phyloP scores from a whole-genome alignment of 92 coral and sea anemone genomes.

The Pocillopora meandrina region DNA sequence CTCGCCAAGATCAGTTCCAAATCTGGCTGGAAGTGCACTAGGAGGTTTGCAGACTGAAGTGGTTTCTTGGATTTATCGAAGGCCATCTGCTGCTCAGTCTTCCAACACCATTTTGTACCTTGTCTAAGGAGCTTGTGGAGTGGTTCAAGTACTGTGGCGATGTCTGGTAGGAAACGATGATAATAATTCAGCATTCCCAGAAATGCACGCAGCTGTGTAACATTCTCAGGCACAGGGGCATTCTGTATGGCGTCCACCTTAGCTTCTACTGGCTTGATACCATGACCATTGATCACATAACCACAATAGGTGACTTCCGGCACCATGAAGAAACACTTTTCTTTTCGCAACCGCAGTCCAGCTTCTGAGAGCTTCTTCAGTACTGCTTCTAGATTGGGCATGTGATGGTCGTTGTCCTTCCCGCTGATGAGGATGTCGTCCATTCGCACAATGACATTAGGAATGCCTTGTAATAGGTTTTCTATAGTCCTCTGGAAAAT shows the following conservation, averaged over 20 bases:
- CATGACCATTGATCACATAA: slow-evolving; percentile 52
- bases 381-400: slow-evolving; percentile 38
- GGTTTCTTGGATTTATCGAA: slow-evolving; percentile 28
- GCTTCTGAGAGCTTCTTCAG: slow-evolving; percentile 45
- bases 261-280: slow-evolving; percentile 55
- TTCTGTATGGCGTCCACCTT: slow-evolving; percentile 66
- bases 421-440: slow-evolving; percentile 60
- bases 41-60: slow-evolving; percentile 42
- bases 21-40: slow-evolving; percentile 46
- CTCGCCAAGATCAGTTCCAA: slow-evolving; percentile 13
- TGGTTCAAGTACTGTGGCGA: slow-evolving; percentile 45
- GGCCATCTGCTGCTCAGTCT: slow-evolving; percentile 31
- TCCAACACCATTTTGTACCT: slow-evolving; percentile 38
- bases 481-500: slow-evolving; percentile 63
- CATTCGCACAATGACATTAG: slow-evolving; percentile 47
- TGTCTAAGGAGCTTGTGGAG: slow-evolving; percentile 35
- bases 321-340: slow-evolving; percentile 57
- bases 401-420: slow-evolving; percentile 38
- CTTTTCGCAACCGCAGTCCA: slow-evolving; percentile 37
- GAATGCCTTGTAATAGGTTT: slow-evolving; percentile 60
- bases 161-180: slow-evolving; percentile 39
- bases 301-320: slow-evolving; percentile 59
- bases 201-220: slow-evolving; percentile 62
- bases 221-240: slow-evolving; percentile 57
- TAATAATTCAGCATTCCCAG: slow-evolving; percentile 50